Base-by-base conservation (phyloP, 1,140 invertebrate genomes). In the Camponotus floridanus region DNA sequence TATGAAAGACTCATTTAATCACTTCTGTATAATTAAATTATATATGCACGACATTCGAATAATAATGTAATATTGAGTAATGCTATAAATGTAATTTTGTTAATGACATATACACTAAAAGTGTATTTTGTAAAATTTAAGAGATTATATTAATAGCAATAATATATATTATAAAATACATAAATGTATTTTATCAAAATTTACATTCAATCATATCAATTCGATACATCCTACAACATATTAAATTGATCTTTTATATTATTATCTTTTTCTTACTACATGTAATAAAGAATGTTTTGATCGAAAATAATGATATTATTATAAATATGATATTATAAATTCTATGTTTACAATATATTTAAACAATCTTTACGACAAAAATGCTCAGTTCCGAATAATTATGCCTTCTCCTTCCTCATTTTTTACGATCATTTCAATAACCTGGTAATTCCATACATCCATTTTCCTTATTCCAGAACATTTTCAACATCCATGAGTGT, bases 401-500 rank as follows among this genome's bases (percentile, higher is more conserved):
- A 31, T n/a, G 5, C 1, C 6, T n/a, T 61, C 33, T 18, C 9
- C 26, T n/a, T 45, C 26, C 26, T 5, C 18, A 2, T n/a, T 62
- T 76, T 36, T 21, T 8, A 36, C 31, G 26, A n/a, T 31, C 26
- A 15, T 3, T 13, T 65, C 26, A 33, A 64, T n/a, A 65, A 64
- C 3, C 13, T 21, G 31, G 4, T 71, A 59, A 80, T 70, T 71
- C 36, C 64, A 1, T 42, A 13, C n/a, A 9, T 15, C 31, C 15
- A 36, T 80, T 80, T 80, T 80, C 61, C 76, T 39, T 18, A n/a
- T 68, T 55, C 3, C 48, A 31, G 48, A 80, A 39, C 21, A 68
- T 70, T 80, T 71, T 70, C 78, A 36, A 64, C 76, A 78, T 26
- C 31, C 33, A 7, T 42, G 45, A 45, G 48, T 39, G 65, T 61